Base-by-base conservation (phyloP, 2,113 vertebrate genomes). In the Melanocharis versteri region DNA sequence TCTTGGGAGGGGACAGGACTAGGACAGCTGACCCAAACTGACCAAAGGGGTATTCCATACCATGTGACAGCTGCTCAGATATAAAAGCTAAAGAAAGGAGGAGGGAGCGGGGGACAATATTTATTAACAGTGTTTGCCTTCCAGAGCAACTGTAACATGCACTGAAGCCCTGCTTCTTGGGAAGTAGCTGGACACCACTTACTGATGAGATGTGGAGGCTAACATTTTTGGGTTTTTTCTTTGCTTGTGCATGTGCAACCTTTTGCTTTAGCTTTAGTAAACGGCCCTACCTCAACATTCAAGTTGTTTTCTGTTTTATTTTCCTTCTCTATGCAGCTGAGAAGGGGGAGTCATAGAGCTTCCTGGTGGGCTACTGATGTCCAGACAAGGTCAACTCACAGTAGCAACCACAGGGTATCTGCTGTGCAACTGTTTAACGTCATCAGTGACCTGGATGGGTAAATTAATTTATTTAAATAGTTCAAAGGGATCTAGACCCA, bases 71-170 rank as follows among this genome's bases (percentile, higher is more conserved):
- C 23, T 53, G 28, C 47, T 78, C 19, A 40, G 23, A 61, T 78
- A 39, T 6, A n/a, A 87, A 47, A 54, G 5, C 15, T 24, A n/a
- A 47, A 22, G 8, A 77, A 51, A 39, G 30, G n/a, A 77, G 15
- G 19, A 45, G 10, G 20, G 45, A 44, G 8, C 2, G 11, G 6
- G 3, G 8, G 8, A 1, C 4, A 21, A 28, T 65, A 6, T 27
- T 72, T 44, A 33, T 44, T 33, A 58, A 24, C 6, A 22, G 1
- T 64, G 1, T 44, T 72, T 64, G 10, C 31, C 11, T 72, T 80
- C 35, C 50, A 65, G 17, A 42, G 22, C 31, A 35, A 23, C 7
- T 15, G 9, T 33, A 39, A 28, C 10, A 16, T 4, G 2, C 2
- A 1, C 27, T 44, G 39, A 45, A 82, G 16, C 15, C 6, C 23